phyloP scores from a whole-genome alignment of 2,888 invertebrate species.

The Lasioglossum zephyrum region DNA sequence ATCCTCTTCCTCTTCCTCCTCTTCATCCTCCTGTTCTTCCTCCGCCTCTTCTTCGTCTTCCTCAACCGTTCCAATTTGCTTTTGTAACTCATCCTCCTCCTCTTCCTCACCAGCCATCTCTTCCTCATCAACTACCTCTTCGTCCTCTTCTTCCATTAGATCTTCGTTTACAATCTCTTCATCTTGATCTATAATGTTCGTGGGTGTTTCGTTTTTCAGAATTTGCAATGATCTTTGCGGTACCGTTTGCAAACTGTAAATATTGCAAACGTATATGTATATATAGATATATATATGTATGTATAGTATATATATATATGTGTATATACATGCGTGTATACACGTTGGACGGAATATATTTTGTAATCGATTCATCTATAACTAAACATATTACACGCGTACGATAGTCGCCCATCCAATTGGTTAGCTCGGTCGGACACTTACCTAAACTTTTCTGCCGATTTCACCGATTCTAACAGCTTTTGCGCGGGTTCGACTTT shows the following conservation, averaged over 20 bases:
- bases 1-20: constrained; percentile 86
- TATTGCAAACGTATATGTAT: constrained; percentile 3
- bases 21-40: constrained; percentile 83
- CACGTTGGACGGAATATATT: neutral
- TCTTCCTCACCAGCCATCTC: constrained; percentile 3
- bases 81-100: neutral
- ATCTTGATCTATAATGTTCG: constrained; percentile 9
- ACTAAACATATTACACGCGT: neutral
- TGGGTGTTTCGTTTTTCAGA: constrained; percentile 17
- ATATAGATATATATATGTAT: neutral
- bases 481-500: constrained; percentile 70
- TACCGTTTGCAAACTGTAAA: constrained; percentile 34
- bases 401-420: neutral
- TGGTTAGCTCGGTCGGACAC: neutral
- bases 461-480: constrained; percentile 58
- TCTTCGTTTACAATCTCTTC: constrained; percentile 9
- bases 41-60: neutral
- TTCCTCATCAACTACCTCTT: neutral
- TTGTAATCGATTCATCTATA: neutral
- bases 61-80: neutral
- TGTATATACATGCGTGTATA: neutral
- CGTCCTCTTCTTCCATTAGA: neutral
- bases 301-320: neutral
- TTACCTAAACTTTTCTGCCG: constrained; percentile 64
- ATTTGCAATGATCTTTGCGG: constrained; percentile 44